phyloP scores from a whole-genome alignment of 2,797 vertebrate species.

The Monodelphis domestica region DNA sequence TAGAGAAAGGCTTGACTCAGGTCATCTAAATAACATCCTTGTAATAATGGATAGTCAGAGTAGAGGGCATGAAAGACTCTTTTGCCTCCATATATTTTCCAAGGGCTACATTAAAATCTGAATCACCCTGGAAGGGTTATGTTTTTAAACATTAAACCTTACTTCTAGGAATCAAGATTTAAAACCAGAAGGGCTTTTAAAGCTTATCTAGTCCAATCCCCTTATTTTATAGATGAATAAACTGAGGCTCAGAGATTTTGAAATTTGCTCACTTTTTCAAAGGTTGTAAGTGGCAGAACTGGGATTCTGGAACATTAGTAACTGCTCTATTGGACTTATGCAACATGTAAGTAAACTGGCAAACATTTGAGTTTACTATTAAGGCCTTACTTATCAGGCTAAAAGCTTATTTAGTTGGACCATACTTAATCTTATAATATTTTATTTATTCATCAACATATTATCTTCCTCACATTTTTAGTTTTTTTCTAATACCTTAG shows the following conservation, averaged over 20 bases:
- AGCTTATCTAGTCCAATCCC: not conserved
- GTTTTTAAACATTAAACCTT: not conserved
- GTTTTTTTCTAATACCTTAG: not conserved
- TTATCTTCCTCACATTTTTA: not conserved
- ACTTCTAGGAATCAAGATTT: not conserved
- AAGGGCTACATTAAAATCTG: not conserved
- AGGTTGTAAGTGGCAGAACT: not conserved
- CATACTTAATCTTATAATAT: not conserved
- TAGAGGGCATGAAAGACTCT: not conserved
- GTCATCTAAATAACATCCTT: too few relatives aligned
- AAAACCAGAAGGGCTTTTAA: not conserved
- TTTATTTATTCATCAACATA: not conserved
- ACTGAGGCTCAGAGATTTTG: not conserved
- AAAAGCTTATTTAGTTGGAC: not conserved
- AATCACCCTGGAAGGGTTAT: not conserved
- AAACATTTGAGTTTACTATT: not conserved
- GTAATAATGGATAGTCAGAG: not conserved
- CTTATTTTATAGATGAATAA: not conserved
- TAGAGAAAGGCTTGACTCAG: not conserved
- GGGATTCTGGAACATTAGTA: not conserved
- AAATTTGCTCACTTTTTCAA: not conserved
- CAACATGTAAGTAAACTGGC: not conserved
- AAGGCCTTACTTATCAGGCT: not conserved
- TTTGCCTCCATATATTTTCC: not conserved
- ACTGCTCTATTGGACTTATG: not conserved